Percentiles rank a stretch among this genome's conserved stretches.
phyloP scores from a whole-genome alignment of 35 echinoderm and acorn worm species.

The Apostichopus japonicus region DNA sequence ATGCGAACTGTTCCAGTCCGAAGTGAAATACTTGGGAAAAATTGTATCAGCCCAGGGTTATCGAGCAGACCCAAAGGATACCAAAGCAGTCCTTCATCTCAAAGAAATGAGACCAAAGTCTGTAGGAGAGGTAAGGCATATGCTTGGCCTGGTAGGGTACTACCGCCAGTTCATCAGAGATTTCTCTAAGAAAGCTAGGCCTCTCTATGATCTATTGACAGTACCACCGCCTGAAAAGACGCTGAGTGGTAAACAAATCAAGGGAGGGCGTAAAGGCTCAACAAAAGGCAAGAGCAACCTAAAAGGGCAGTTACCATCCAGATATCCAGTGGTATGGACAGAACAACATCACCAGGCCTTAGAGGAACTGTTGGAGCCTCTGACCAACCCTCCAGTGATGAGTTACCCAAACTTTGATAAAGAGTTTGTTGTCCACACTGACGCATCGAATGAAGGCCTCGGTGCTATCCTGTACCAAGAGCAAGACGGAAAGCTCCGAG shows the following conservation, averaged over 20 bases:
- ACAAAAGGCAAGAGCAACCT: too few species aligned
- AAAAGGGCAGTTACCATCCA: too few species aligned
- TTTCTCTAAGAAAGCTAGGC: constrained; percentile 20
- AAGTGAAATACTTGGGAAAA: constrained; percentile 34
- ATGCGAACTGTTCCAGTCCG: constrained; percentile 20
- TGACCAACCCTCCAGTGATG: neutral
- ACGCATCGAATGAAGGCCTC: constrained; percentile 25
- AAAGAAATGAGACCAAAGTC: neutral
- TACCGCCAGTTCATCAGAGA: constrained; percentile 34
- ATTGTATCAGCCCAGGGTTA: too few species aligned
- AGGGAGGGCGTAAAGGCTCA: too few species aligned
- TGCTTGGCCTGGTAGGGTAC: constrained; percentile 36
- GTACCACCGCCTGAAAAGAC: neutral
- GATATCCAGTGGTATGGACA: neutral
- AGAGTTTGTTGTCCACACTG: constrained; percentile 24
- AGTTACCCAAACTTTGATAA: neutral
- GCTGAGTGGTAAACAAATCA: too few species aligned
- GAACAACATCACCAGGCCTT: constrained; percentile 13
- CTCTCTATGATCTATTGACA: neutral
- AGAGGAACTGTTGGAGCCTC: neutral
- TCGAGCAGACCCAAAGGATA: too few species aligned
- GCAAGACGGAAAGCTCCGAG: constrained; percentile 31
- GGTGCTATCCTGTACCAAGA: constrained; percentile 44
- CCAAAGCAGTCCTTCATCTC: constrained; percentile 25
- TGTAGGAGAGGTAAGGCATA: too few species aligned